Conservation (phyloP, 2,888 invertebrate genomes). For the Drosophila neotestacea region DNA sequence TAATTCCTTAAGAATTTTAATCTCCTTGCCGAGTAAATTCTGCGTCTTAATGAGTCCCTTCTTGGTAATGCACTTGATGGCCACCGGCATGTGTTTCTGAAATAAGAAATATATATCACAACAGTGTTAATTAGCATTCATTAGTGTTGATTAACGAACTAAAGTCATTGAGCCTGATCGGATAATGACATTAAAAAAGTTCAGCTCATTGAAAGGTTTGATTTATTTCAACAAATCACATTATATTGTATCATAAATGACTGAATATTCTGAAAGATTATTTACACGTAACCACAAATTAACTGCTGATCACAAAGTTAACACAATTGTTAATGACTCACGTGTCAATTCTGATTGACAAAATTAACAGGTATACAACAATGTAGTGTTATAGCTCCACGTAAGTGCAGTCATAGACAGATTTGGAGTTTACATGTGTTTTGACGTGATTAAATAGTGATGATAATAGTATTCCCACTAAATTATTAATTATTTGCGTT, state of each 20-base stretch:
- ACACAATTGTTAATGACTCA: constrained; percentile 14
- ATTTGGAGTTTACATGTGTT: background rate
- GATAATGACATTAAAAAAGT: constrained; percentile 23
- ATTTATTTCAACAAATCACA: constrained; percentile 6
- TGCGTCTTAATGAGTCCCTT: constrained; percentile 99
- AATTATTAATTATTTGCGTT: background rate
- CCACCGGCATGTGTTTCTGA: constrained; percentile 95
- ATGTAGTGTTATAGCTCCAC: background rate
- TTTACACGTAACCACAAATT: constrained; percentile 9
- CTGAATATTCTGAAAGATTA: background rate
- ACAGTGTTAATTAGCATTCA: constrained; percentile 43
- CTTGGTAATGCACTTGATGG: constrained; percentile 99
- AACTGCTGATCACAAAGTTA: constrained; percentile 18
- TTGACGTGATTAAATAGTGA: background rate
- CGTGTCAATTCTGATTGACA: constrained; percentile 31
- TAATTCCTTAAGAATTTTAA: constrained; percentile 98
- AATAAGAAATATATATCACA: constrained; percentile 10
- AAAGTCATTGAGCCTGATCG: constrained; percentile 47
- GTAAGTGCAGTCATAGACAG: constrained; percentile 2
- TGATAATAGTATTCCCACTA: background rate
- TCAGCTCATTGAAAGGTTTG: constrained; percentile 7
- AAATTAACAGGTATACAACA: constrained; percentile 1
- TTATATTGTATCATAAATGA: constrained; percentile 8
- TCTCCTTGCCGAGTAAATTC: constrained; percentile 98
- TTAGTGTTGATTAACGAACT: constrained; percentile 34